Evolutionary conservation across 2,888 invertebrate genomes (phyloP).

Genomic region (Crematogaster levior): DNA sequence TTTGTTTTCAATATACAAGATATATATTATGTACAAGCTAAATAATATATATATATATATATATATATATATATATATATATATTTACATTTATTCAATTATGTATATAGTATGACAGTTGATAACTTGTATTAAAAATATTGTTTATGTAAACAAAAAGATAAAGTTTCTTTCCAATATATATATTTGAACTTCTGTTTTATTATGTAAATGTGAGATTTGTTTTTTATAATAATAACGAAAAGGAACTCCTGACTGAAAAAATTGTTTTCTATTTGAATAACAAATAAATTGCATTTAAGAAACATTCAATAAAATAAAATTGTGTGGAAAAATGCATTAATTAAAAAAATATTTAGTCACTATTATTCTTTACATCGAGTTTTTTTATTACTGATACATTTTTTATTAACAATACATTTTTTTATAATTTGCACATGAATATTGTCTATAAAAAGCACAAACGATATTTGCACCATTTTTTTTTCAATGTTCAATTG

Average conservation of each 20-base stretch:
- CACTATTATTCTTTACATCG: background rate
- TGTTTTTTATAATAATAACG: background rate
- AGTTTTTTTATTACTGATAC: background rate
- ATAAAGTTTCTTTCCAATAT: background rate
- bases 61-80: too few species aligned
- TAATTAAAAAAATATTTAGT: background rate
- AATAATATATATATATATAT: too few species aligned
- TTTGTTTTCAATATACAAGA: background rate
- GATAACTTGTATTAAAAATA: background rate
- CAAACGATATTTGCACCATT: background rate
- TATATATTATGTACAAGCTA: background rate
- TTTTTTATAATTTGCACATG: background rate
- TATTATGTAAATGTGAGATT: background rate
- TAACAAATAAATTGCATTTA: background rate
- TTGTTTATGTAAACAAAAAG: background rate
- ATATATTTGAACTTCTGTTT: background rate
- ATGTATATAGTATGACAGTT: too few species aligned
- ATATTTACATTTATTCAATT: background rate
- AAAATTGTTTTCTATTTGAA: background rate
- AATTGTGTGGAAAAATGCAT: background rate
- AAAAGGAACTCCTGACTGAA: constrained; percentile 11
- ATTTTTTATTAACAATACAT: too few species aligned
- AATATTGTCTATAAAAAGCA: background rate
- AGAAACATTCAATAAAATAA: background rate
- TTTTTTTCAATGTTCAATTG: background rate